Conservation (phyloP, 37 sponge, comb jelly and placozoan species). For the Haliclona indistincta region DNA sequence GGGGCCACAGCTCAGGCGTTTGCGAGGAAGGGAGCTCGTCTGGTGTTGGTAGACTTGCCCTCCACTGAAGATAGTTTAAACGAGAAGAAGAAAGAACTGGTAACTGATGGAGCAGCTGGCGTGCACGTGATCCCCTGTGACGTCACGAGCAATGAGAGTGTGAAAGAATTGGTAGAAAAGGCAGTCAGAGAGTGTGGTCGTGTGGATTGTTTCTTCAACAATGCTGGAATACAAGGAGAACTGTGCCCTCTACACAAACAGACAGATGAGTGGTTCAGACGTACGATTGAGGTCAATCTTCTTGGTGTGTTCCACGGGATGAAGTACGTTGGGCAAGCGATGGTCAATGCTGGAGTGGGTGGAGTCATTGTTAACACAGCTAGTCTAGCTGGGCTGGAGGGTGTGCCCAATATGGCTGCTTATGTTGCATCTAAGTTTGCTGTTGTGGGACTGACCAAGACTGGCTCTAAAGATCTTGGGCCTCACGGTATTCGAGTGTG, state of each 20-base stretch:
- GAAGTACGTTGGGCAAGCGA: conserved; percentile 62
- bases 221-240: conserved; percentile 85
- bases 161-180: conserved; percentile 40
- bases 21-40: conserved; percentile 56
- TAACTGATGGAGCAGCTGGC: conserved; percentile 13
- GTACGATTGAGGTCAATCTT: conserved; percentile 60
- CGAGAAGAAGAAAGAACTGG: conserved; percentile 23
- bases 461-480: conserved; percentile 84
- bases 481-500: conserved; percentile 71
- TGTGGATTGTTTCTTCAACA: conserved; percentile 81
- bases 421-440: conserved; percentile 89
- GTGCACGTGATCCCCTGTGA: conserved; percentile 30
- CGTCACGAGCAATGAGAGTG: conserved; percentile 62
- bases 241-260: conserved; percentile 57
- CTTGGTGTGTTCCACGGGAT: conserved; percentile 74
- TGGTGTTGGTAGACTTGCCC: conserved; percentile 76
- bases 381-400: conserved; percentile 81
- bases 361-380: conserved; percentile 91
- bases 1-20: conserved; percentile 62
- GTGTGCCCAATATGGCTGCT: conserved; percentile 78
- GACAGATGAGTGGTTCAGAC: conserved; percentile 23
- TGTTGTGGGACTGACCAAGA: conserved; percentile 80
- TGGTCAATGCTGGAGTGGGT: conserved; percentile 42
- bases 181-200: conserved; percentile 35
- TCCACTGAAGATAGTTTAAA: conserved; percentile 9